phyloP scores from a whole-genome alignment of 2,888 invertebrate genomes.

The Netelia virgata region DNA sequence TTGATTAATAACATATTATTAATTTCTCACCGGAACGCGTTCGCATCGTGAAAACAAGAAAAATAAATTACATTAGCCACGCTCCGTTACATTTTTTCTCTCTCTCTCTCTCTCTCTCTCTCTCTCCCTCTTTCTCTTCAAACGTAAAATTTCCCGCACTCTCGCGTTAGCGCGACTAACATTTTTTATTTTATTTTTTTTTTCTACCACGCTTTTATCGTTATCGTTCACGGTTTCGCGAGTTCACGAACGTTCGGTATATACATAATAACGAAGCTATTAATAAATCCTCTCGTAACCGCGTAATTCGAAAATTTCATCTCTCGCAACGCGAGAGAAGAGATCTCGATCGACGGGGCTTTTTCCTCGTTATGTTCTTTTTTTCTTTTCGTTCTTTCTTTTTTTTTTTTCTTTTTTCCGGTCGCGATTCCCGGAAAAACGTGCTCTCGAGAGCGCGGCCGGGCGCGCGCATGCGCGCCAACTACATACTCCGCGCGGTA shows the following conservation, averaged over 20 bases:
- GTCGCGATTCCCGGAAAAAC: conserved; percentile 56
- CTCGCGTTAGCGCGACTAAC: conserved; percentile 20
- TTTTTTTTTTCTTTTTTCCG: conserved; percentile 28
- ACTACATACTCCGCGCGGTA: conserved; percentile 55
- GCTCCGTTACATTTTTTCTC: conserved; percentile 19
- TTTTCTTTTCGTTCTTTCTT: conserved; percentile 47
- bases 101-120: too few species aligned
- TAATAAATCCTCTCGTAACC: conserved; percentile 51
- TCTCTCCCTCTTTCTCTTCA: background rate
- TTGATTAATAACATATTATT: conserved; percentile 25
- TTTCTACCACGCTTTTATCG: conserved; percentile 39
- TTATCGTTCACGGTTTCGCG: conserved; percentile 53
- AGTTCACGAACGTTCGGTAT: conserved; percentile 36
- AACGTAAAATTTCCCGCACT: conserved; percentile 29
- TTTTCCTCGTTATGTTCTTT: background rate
- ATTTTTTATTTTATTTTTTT: conserved; percentile 34
- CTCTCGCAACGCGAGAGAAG: conserved; percentile 6
- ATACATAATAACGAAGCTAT: conserved; percentile 56
- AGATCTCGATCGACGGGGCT: background rate
- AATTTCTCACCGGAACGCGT: conserved; percentile 16
- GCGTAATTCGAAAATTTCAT: conserved; percentile 44
- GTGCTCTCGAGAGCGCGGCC: conserved; percentile 16
- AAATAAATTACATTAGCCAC: conserved; percentile 27
- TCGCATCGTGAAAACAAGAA: conserved; percentile 27
- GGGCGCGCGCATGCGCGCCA: conserved; percentile 25